Base-by-base conservation (phyloP, 1,140 invertebrate genomes). In the Tetramorium alpestre region DNA sequence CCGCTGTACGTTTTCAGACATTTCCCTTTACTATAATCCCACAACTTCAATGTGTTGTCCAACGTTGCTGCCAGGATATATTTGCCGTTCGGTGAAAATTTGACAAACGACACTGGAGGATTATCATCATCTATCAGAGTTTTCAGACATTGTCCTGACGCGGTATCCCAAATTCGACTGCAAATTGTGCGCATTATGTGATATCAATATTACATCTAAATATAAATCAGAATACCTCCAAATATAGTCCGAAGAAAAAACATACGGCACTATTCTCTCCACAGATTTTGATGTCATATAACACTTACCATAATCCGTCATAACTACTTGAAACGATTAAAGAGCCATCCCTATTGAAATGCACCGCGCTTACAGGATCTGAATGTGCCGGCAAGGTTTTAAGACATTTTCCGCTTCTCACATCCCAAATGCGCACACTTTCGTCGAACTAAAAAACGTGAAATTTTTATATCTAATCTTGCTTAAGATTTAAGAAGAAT, bases 61-160 rank as follows among this genome's bases (percentile, higher is more conserved):
- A 99, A 95, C 1, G 99, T 99, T 22, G 99, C 99, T 7, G 99
- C 99, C 73, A 99, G 95, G 86, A 99, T 99, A 93, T 99, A 99
- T 96, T 99, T 99, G 89, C 99, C 99, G 95, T 99, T 99, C 0
- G 99, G 99, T 60, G 99, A 99, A 96, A 99, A 99, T 95, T 99
- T 99, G 0, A 99, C 99, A 96, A 99, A 99, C 10, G 99, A 99
- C 25, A 99, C 99, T 16, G 99, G 99, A 16, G 99, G 99, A 96
- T 99, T 99, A 93, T 99, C 99, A 93, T 99, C 99, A 94, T 99
- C 98, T 96, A 98, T 98, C 18, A 99, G 95, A 2, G 99, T 99
- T 96, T 99, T 99, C 88, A 99, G 96, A 96, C 99, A 99, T 95
- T 99, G 99, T 3, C 99, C 99, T 51, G 99, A 99, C 41, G 99